These are phyloP conservation scores for Trilocha varians DNA, from an alignment of 2,888 invertebrate genomes.

Conservation along the genomic window DNA sequence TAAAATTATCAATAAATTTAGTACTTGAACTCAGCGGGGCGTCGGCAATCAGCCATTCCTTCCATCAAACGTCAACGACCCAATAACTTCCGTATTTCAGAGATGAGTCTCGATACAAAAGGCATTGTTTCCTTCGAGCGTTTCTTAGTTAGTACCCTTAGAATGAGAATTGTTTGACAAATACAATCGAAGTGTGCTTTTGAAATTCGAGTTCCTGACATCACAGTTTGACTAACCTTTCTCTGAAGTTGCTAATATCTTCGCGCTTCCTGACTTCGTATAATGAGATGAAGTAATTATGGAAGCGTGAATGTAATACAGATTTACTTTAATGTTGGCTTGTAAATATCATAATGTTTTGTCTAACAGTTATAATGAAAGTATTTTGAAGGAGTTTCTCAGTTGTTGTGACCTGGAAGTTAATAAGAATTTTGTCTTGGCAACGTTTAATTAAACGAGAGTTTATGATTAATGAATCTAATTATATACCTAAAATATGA, in stretches of 20 bases:
- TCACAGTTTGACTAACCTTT: too few relatives aligned
- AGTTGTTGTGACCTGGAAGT: too few relatives aligned
- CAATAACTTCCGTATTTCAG: slow-evolving; percentile 16
- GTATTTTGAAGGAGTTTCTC: too few relatives aligned
- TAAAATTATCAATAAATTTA: not conserved
- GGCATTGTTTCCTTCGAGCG: slow-evolving; percentile 24
- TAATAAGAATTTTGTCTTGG: too few relatives aligned
- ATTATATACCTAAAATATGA: too few relatives aligned
- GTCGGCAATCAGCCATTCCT: slow-evolving; percentile 1
- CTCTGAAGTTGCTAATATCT: too few relatives aligned
- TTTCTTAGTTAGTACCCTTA: slow-evolving; percentile 23
- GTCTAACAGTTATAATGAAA: too few relatives aligned
- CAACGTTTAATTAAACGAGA: too few relatives aligned
- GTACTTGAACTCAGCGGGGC: not conserved
- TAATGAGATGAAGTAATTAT: slow-evolving; percentile 9
- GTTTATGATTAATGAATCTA: too few relatives aligned
- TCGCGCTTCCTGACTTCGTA: slow-evolving; percentile 35
- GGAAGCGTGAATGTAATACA: slow-evolving; percentile 1
- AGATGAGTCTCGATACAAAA: slow-evolving; percentile 25
- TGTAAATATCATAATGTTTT: not conserved
- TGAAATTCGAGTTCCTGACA: slow-evolving; percentile 30
- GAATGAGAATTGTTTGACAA: slow-evolving; percentile 35
- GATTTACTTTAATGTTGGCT: not conserved
- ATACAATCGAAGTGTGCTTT: slow-evolving; percentile 25
- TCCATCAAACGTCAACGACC: slow-evolving; percentile 8